Percentiles rank a stretch among this genome's conserved stretches.
Evolutionary conservation across 2,797 vertebrate genomes (phyloP).

Genomic region (Todus mexicanus): DNA sequence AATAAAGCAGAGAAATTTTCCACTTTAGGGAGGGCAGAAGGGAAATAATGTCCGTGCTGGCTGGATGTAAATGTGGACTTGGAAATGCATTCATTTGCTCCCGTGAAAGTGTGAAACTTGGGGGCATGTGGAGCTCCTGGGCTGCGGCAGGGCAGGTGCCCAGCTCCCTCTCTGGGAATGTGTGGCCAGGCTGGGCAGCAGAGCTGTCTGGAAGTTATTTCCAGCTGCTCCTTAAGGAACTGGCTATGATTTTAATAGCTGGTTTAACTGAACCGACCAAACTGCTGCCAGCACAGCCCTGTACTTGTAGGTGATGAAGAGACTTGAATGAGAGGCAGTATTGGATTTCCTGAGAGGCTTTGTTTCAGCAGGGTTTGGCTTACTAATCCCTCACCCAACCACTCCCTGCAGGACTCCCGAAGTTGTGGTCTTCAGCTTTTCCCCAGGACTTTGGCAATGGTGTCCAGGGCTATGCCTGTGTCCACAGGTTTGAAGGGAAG

Average conservation of each 20-base stretch:
- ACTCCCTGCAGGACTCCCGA: neutral
- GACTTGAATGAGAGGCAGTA: neutral
- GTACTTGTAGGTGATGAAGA: neutral
- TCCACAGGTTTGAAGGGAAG: neutral
- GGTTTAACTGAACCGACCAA: neutral
- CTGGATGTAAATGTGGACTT: neutral
- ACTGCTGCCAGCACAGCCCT: neutral
- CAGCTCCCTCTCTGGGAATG: neutral
- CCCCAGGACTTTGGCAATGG: neutral
- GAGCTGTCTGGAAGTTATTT: neutral
- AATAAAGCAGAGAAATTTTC: neutral
- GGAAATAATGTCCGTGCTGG: neutral
- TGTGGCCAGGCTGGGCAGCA: neutral
- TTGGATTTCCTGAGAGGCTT: neutral
- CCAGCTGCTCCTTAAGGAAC: neutral
- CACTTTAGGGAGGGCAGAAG: neutral
- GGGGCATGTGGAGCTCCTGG: accelerated
- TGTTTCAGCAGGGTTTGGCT: neutral
- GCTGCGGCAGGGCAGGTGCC: neutral
- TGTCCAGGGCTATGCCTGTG: neutral
- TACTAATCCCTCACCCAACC: neutral
- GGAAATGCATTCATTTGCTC: neutral
- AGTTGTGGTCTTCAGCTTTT: neutral
- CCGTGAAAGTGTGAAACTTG: neutral
- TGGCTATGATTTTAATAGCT: neutral